Base-by-base conservation (phyloP, 2,113 vertebrate genomes). In the Siniperca chuatsi region DNA sequence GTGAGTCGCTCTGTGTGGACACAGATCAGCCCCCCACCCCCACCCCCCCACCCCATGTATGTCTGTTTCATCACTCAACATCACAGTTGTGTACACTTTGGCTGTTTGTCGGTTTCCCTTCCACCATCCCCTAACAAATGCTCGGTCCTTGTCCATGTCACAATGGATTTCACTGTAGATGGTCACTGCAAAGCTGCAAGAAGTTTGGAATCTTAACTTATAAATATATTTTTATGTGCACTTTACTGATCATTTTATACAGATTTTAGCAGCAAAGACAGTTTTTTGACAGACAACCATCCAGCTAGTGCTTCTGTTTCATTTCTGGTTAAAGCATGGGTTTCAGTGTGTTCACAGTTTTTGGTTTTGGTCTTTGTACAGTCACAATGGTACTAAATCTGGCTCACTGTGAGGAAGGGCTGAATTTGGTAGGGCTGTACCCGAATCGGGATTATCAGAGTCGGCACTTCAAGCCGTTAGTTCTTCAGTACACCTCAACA, bases 1-100 rank as follows among this genome's bases (percentile, higher is more conserved):
- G 98, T 99, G 95, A 98, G 98, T 97, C 6, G 40, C 75, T 82
- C 72, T 80, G 83, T 92, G 76, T 66, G 80, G 82, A 86, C 67
- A 77, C 52, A 25, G 44, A 82, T 86, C 83, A 77, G 20, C 84
- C 40, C 88, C n/a, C 15, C 12, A 3, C 54, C 46, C 54, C 21
- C 54, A 60, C 68, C 76, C 76, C 76, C 76, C 58, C 42, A 46
- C 62, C 75, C 60, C 58, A 82, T 88, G 82, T 90, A 86, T 90
- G 89, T 91, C 54, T 57, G 66, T 72, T 67, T 86, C 68, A 87
- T 89, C 87, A 78, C 89, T 75, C 78, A 23, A 6, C 75, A 76
- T 76, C 46, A 58, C 25, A 52, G 29, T 44, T 62, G 67, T 84
- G 61, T 23, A 48, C 62, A 54, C 52, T 71, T 67, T 40, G 46